These are phyloP conservation scores for Labroides dimidiatus DNA, from an alignment of 2,797 vertebrate species.

Conservation along the genomic window DNA sequence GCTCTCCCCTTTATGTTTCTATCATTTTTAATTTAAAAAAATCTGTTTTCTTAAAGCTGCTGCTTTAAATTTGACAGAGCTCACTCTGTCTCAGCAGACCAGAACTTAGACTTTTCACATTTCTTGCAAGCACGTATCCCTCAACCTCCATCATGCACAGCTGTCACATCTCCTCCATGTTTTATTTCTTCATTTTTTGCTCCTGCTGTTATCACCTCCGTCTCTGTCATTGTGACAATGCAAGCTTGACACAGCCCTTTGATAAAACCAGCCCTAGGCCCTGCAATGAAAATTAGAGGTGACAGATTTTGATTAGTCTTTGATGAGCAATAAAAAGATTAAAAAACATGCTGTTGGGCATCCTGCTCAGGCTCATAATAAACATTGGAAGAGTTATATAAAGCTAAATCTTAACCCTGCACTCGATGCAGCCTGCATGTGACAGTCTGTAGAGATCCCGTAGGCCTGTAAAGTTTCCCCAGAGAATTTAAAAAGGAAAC, in stretches of 20 bases:
- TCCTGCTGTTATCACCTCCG: conserved; percentile 23
- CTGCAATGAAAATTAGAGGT: conserved; percentile 41
- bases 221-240: conserved; percentile 37
- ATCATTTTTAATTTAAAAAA: not conserved
- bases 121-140: conserved; percentile 29
- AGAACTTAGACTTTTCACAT: conserved; percentile 14
- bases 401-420: conserved; percentile 13
- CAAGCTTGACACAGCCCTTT: conserved; percentile 41
- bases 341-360: conserved; percentile 43
- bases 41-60: not conserved
- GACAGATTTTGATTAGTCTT: conserved; percentile 64
- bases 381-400: conserved; percentile 18
- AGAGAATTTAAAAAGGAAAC: conserved; percentile 35
- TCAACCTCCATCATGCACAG: conserved; percentile 17
- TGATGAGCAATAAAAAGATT: conserved; percentile 54
- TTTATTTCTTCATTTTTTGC: not conserved
- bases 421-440: conserved; percentile 21
- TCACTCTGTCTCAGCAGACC: not conserved
- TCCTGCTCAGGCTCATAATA: conserved; percentile 20
- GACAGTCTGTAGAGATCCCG: conserved; percentile 10
- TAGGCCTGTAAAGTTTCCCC: conserved; percentile 5
- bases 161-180: conserved; percentile 21
- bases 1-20: not conserved
- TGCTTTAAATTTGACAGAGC: conserved; percentile 6
- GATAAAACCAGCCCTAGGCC: conserved; percentile 48